Evolutionary conservation across 1,140 invertebrate species (phyloP).

Genomic region (Pteromalus puparum): DNA sequence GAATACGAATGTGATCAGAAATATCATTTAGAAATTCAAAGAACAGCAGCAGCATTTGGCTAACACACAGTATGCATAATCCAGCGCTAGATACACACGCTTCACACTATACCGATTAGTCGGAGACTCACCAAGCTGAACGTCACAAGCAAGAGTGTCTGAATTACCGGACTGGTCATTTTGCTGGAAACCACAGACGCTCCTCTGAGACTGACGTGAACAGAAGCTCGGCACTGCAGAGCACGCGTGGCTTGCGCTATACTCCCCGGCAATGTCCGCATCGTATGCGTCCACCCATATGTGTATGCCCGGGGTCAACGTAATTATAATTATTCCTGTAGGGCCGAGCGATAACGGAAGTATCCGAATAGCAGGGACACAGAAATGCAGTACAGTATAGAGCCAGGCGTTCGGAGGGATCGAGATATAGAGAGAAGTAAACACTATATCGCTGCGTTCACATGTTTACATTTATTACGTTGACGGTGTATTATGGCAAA

Average conservation of each 20-base stretch:
- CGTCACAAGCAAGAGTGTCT: conserved; percentile 38
- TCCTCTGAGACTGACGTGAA: conserved; percentile 40
- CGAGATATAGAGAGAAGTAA: too few relatives aligned
- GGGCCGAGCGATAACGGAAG: conserved; percentile 15
- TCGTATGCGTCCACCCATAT: background rate
- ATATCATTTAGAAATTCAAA: too few relatives aligned
- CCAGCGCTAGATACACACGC: too few relatives aligned
- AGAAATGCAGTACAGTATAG: background rate
- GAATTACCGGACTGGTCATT: conserved; percentile 35
- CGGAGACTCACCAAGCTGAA: background rate
- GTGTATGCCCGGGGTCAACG: background rate
- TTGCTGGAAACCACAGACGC: conserved; percentile 26
- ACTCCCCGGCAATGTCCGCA: background rate
- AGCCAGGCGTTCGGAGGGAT: too few relatives aligned
- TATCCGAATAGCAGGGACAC: background rate
- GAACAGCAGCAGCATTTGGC: too few relatives aligned
- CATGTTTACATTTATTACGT: too few relatives aligned
- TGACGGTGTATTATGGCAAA: too few relatives aligned
- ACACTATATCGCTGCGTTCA: too few relatives aligned
- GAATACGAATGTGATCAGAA: too few relatives aligned
- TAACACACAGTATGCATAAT: too few relatives aligned
- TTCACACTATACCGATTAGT: conserved; percentile 1
- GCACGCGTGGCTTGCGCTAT: background rate
- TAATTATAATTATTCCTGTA: conserved; percentile 38
- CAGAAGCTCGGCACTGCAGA: conserved; percentile 9